These are phyloP conservation scores for Hyla sarda DNA, from an alignment of 2,113 vertebrate species.

Conservation along the genomic window DNA sequence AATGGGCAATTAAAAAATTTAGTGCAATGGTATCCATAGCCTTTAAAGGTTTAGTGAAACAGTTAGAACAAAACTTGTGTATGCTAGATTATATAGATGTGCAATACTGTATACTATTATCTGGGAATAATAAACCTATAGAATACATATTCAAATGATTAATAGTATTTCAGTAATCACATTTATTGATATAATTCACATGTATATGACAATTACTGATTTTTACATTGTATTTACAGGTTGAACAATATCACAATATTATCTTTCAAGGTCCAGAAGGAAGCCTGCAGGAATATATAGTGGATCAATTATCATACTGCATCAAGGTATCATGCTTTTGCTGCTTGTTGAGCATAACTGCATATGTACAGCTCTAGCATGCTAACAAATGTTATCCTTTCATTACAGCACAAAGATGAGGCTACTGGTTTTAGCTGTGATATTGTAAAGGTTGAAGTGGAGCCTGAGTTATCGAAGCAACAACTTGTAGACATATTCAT, in stretches of 20 bases:
- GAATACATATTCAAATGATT: background rate
- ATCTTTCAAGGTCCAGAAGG: slow-evolving; percentile 94
- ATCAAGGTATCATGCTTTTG: slow-evolving; percentile 77
- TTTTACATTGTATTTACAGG: slow-evolving; percentile 70
- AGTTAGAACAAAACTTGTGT: background rate
- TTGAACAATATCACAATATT: slow-evolving; percentile 91
- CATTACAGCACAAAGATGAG: slow-evolving; percentile 84
- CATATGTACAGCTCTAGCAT: background rate
- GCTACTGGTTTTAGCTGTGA: slow-evolving; percentile 83
- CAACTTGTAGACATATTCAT: slow-evolving; percentile 91
- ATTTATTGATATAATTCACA: background rate
- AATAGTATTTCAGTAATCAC: background rate
- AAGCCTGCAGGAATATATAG: slow-evolving; percentile 90
- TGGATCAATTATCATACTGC: slow-evolving; percentile 82
- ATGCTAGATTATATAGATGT: background rate
- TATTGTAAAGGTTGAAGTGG: slow-evolving; percentile 85
- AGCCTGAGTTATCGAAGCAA: slow-evolving; percentile 85
- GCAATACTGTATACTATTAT: background rate
- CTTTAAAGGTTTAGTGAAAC: too few relatives aligned
- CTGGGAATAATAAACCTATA: background rate
- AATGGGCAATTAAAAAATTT: too few relatives aligned
- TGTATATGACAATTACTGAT: background rate
- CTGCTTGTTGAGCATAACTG: background rate
- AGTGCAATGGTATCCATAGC: too few relatives aligned
- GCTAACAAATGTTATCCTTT: slow-evolving; percentile 58